A percentile compares a stretch with the other conserved stretches of the same genome.
Evolutionary conservation across 1,140 invertebrate genomes (phyloP).

Genomic region (Drosophila varians): DNA sequence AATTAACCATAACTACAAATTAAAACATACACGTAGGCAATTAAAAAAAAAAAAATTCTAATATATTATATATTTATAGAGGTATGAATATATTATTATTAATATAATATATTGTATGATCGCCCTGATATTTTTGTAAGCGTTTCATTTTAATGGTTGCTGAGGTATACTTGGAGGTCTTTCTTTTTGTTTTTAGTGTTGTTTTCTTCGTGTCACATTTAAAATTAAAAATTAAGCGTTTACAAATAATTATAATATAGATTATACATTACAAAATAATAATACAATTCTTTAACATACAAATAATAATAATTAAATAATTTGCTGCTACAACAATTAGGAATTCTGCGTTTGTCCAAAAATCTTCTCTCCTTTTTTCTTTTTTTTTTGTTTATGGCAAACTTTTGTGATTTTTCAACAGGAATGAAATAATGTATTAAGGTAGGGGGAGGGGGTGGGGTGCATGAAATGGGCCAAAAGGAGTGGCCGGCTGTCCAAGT

Average conservation of each 20-base stretch:
- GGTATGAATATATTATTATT: too few relatives aligned
- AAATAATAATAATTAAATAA: conserved; percentile 65
- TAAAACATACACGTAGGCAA: conserved; percentile 19
- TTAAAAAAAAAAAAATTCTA: conserved; percentile 29
- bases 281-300: conserved; percentile 64
- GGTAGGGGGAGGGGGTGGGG: conserved; percentile 11
- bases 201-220: too few relatives aligned
- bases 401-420: conserved; percentile 22
- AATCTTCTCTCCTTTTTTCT: too few relatives aligned
- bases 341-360: conserved; percentile 44
- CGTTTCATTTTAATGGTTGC: conserved; percentile 43
- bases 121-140: conserved; percentile 24
- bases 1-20: conserved; percentile 37
- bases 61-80: not conserved
- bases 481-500: conserved; percentile 42
- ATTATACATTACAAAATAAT: conserved; percentile 55
- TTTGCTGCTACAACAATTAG: conserved; percentile 80
- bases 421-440: conserved; percentile 32
- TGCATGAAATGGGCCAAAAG: conserved; percentile 12
- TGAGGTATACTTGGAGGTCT: conserved; percentile 69
- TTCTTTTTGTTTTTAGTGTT: too few relatives aligned
- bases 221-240: conserved; percentile 24
- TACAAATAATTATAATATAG: conserved; percentile 22
- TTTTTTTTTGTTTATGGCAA: conserved; percentile 35
- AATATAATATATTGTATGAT: conserved; percentile 1